Conservation (phyloP, 2,797 vertebrate species). For the Hyperoplus immaculatus region DNA sequence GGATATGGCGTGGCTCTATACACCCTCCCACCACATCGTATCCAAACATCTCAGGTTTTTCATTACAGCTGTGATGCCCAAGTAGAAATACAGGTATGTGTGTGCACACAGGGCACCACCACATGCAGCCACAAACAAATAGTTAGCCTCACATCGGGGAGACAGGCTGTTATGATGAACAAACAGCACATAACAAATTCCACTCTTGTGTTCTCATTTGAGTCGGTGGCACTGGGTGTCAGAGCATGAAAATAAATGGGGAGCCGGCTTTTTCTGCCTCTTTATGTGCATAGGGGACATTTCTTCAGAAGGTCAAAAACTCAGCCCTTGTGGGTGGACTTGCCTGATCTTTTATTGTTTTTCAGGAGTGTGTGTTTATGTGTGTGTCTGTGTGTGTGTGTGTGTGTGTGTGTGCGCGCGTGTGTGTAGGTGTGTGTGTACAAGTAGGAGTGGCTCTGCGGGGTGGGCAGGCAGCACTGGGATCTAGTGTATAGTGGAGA, state of each 20-base stretch:
- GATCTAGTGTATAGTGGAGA: slow-evolving; percentile 85
- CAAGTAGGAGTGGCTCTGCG: slow-evolving; percentile 69
- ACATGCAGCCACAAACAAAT: slow-evolving; percentile 1
- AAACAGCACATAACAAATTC: slow-evolving; percentile 56
- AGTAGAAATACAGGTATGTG: slow-evolving; percentile 55
- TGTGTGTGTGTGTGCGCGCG: slow-evolving; percentile 10
- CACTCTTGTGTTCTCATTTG: slow-evolving; percentile 38
- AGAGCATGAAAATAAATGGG: slow-evolving; percentile 27
- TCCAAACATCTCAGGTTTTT: slow-evolving; percentile 28
- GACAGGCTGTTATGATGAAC: slow-evolving; percentile 42
- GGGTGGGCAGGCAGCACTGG: slow-evolving; percentile 70
- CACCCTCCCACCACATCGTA: slow-evolving; percentile 40
- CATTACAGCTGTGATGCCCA: slow-evolving; percentile 26
- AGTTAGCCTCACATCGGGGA: slow-evolving; percentile 13
- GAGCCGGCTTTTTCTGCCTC: slow-evolving; percentile 18
- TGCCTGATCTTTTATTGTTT: slow-evolving; percentile 59
- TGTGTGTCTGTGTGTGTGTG: slow-evolving; percentile 20
- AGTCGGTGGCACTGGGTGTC: slow-evolving; percentile 8
- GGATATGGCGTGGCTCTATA: background rate
- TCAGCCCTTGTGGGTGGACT: slow-evolving; percentile 51
- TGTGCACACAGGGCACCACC: background rate
- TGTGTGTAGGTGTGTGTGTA: slow-evolving; percentile 28
- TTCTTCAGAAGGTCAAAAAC: slow-evolving; percentile 71
- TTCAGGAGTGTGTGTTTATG: slow-evolving; percentile 24
- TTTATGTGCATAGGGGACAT: slow-evolving; percentile 36